Evolutionary conservation across 2,113 vertebrate species (phyloP).

Genomic region (Chaetops frenatus): DNA sequence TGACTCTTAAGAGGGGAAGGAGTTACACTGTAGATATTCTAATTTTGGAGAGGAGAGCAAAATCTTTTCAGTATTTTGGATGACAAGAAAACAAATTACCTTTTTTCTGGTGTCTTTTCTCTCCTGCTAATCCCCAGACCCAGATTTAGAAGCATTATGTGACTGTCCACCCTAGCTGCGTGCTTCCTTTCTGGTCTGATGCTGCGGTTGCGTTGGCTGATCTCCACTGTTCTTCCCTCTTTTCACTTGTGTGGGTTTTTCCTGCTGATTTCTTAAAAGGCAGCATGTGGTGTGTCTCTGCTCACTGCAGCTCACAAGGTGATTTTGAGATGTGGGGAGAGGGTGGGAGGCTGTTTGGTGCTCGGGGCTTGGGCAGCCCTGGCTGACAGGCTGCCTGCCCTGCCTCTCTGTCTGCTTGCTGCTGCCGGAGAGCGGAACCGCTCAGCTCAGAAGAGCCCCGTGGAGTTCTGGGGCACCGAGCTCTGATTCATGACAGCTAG

Average conservation of each 20-base stretch:
- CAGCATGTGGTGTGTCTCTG: not conserved
- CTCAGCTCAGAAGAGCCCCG: rapidly evolving
- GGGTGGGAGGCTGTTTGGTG: not conserved
- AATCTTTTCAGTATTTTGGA: not conserved
- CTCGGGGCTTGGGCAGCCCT: not conserved
- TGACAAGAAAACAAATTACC: not conserved
- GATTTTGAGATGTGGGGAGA: not conserved
- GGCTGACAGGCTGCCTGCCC: not conserved
- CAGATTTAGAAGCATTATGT: not conserved
- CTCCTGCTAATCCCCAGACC: not conserved
- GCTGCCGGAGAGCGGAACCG: rapidly evolving
- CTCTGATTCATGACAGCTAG: not conserved
- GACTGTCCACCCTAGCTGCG: not conserved
- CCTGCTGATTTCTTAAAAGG: not conserved
- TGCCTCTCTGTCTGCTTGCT: not conserved
- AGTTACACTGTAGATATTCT: not conserved
- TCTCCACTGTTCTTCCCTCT: not conserved
- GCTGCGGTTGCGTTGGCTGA: not conserved
- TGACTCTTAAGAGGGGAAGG: not conserved
- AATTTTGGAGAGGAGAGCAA: not conserved
- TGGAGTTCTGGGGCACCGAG: not conserved
- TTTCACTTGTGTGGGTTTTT: not conserved
- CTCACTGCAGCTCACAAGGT: not conserved
- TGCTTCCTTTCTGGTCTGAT: not conserved
- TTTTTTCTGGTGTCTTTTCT: not conserved